phyloP scores from a whole-genome alignment of 2,888 invertebrate genomes.

The Chrysolina americana region DNA sequence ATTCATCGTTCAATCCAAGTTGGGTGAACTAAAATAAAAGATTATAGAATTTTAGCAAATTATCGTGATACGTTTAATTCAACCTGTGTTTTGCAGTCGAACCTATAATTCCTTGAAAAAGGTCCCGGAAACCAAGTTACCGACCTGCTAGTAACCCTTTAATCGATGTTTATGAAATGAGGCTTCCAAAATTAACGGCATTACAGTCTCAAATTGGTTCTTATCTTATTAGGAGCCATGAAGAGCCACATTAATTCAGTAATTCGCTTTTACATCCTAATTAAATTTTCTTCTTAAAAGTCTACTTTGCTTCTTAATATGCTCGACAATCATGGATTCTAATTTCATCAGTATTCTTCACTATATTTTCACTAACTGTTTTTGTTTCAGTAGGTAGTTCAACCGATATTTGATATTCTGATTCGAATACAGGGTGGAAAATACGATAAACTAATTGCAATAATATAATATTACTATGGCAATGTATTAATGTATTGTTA shows the following conservation, averaged over 20 bases:
- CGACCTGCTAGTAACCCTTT: conserved; percentile 62
- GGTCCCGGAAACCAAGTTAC: conserved; percentile 23
- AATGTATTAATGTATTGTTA: too few relatives aligned
- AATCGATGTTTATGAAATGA: conserved; percentile 70
- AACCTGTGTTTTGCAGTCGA: neutral
- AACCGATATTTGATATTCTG: neutral
- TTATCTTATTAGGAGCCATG: conserved; percentile 69
- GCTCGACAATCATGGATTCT: conserved; percentile 53
- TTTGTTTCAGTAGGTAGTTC: neutral
- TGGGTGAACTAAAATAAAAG: neutral
- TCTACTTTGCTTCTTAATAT: conserved; percentile 53
- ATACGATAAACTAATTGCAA: too few relatives aligned
- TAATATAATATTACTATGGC: too few relatives aligned
- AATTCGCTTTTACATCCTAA: conserved; percentile 68
- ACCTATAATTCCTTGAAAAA: conserved; percentile 1
- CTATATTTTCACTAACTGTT: conserved; percentile 2
- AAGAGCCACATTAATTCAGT: conserved; percentile 68
- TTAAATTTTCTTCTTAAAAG: conserved; percentile 65
- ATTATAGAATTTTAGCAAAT: neutral
- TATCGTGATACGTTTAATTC: neutral
- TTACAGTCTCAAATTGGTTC: conserved; percentile 70
- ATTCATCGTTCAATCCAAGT: too few relatives aligned
- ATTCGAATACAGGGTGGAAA: too few relatives aligned
- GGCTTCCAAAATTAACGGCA: conserved; percentile 68
- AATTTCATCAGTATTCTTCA: conserved; percentile 39